Conservation (phyloP, 2,797 vertebrate genomes). For the Poecilia gillii region DNA sequence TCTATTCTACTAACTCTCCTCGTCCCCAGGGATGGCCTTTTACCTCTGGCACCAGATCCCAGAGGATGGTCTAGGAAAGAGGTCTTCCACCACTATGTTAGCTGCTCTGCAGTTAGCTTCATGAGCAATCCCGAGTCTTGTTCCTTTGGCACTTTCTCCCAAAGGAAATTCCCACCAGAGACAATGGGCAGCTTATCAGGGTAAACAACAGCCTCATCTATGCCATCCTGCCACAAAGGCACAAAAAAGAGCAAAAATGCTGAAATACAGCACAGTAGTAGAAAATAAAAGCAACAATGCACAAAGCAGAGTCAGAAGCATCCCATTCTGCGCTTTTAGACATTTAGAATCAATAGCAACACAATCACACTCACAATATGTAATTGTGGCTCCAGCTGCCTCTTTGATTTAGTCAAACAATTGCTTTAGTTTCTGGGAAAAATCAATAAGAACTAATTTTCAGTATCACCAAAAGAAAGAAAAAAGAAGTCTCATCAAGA, state of each 20-base stretch:
- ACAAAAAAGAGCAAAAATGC: constrained; percentile 66
- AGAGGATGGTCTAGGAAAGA: constrained; percentile 53
- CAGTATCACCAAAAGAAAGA: constrained; percentile 56
- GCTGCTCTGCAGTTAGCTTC: constrained; percentile 50
- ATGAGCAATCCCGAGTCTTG: constrained; percentile 39
- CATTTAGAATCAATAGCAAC: constrained; percentile 71
- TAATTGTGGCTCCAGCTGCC: constrained; percentile 74
- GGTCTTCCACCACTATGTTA: constrained; percentile 42
- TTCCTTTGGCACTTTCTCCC: constrained; percentile 67
- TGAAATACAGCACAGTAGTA: constrained; percentile 45
- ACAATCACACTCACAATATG: constrained; percentile 76
- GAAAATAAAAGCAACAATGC: constrained; percentile 36
- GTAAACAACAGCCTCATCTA: constrained; percentile 78
- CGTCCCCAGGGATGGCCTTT: constrained; percentile 62
- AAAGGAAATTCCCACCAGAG: constrained; percentile 79
- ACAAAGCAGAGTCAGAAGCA: constrained; percentile 57
- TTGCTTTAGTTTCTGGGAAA: constrained; percentile 63
- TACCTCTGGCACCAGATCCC: constrained; percentile 71
- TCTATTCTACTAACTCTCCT: constrained; percentile 50
- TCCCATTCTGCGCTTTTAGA: constrained; percentile 64
- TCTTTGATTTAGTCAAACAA: constrained; percentile 79
- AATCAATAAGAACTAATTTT: constrained; percentile 75
- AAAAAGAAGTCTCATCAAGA: constrained; percentile 63
- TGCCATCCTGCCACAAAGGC: constrained; percentile 72
- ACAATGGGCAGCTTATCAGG: constrained; percentile 81